Conservation (phyloP, 2,797 vertebrate species). For the Dendrocincla fuliginosa region DNA sequence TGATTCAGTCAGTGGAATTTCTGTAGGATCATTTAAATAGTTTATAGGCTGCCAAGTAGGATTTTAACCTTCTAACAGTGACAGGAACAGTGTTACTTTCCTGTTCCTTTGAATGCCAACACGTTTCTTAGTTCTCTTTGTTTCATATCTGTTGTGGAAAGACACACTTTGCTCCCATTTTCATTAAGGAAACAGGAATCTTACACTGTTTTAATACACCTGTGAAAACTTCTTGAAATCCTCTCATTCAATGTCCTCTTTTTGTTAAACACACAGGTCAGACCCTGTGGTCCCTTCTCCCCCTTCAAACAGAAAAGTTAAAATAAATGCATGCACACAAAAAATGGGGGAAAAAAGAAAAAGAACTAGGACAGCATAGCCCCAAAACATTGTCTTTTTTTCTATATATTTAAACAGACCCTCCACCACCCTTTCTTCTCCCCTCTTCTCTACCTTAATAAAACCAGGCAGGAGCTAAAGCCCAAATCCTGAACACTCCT, state of each 20-base stretch:
- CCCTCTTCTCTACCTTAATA: neutral
- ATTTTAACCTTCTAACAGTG: conserved; percentile 32
- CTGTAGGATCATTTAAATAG: conserved; percentile 31
- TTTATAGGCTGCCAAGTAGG: conserved; percentile 41
- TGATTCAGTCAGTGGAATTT: conserved; percentile 36
- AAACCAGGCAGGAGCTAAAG: conserved; percentile 16
- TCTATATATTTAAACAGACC: neutral
- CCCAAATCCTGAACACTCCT: neutral
- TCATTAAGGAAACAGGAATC: conserved; percentile 17
- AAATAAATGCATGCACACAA: neutral
- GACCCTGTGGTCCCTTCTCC: neutral
- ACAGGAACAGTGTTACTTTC: conserved; percentile 31
- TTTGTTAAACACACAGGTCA: conserved; percentile 33
- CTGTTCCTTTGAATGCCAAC: conserved; percentile 1
- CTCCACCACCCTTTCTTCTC: neutral
- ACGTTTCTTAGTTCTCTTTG: conserved; percentile 20
- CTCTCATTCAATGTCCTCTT: neutral
- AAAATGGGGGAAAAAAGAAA: too few species aligned
- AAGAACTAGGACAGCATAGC: neutral
- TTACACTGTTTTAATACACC: neutral
- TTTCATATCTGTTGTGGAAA: conserved; percentile 1
- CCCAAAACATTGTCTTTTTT: neutral
- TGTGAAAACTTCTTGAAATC: conserved; percentile 21
- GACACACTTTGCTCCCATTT: neutral
- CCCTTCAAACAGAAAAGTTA: neutral